A percentile compares a stretch with the other conserved stretches of the same genome.
These are phyloP conservation scores for Tragelaphus buxtoni DNA, from an alignment of 2,113 vertebrate species.

Conservation along the genomic window DNA sequence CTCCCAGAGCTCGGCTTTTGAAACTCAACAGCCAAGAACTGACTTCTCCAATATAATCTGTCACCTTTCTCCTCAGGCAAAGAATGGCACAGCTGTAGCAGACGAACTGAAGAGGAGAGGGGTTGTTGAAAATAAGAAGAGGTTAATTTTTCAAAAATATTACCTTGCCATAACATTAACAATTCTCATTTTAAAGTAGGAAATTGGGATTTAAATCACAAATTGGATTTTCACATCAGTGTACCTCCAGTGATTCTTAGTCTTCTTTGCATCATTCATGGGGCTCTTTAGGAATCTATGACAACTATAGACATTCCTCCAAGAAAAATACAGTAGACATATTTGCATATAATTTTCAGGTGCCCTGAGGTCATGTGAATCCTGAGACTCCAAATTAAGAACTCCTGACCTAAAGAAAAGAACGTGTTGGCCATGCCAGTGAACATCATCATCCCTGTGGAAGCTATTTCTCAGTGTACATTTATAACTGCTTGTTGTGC, in stretches of 20 bases:
- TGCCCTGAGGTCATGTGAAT: not conserved
- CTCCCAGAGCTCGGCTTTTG: conserved; percentile 2
- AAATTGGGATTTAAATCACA: not conserved
- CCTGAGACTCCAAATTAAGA: not conserved
- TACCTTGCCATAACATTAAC: not conserved
- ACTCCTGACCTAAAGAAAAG: not conserved
- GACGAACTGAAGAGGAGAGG: not conserved
- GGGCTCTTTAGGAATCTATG: not conserved
- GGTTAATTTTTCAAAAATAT: not conserved
- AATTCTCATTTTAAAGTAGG: not conserved
- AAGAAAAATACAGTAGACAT: not conserved
- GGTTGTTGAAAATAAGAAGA: not conserved
- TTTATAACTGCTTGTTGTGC: not conserved
- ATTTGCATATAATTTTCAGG: not conserved
- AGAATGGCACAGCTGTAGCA: not conserved
- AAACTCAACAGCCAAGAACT: conserved; percentile 11
- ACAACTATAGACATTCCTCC: not conserved
- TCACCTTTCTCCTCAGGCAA: not conserved
- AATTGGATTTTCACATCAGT: not conserved
- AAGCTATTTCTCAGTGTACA: not conserved
- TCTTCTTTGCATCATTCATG: not conserved
- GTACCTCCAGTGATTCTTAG: not conserved
- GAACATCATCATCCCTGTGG: not conserved
- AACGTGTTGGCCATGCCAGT: not conserved
- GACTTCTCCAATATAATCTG: not conserved